Base-by-base conservation (phyloP, 2,113 vertebrate species). In the Rhabdomys dilectus region DNA sequence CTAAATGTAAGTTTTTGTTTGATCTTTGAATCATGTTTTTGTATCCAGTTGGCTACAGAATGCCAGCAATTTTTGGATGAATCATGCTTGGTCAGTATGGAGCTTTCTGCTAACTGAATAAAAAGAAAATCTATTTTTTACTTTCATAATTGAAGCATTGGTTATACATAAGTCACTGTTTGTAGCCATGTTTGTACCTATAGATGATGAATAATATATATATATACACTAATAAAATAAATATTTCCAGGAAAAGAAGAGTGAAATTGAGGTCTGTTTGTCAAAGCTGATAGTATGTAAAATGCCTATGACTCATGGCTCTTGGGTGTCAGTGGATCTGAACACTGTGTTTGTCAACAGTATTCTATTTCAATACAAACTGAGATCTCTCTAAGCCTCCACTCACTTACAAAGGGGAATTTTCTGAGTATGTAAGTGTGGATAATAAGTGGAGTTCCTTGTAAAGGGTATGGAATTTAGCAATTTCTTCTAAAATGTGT, bases 301-400 rank as follows among this genome's bases (percentile, higher is more conserved):
- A 93, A 75, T 17, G 42, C 24, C 29, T 68, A 7, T 89, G 66
- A 56, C 26, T 42, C 70, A 42, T 31, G 31, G 15, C 19, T 93
- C 19, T 15, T 72, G 31, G 48, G 7, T 81, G 48, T 75, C 26
- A 7, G 1, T 39, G n/a, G 36, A 42, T 91, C 48, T 48, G 39
- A 81, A 78, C 3, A 1, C 4, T 75, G 15, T 6, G 34, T 84
- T 75, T 89, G 7, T 73, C 21, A 68, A 29, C 31, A 3, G 78
- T 85, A 17, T 53, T 36, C 13, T 53, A 34, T 73, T 5, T 16
- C n/a, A 42, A 3, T 13, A 6, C 1, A 31, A 73, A 39, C 51
- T 94, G 17, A 89, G 84, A 88, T 75, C 90, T 96, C 84, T 39
- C 45, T 82, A 78, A 93, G 51, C 60, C 77, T 92, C 76, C 48